These are phyloP conservation scores for Heliconius melpomene DNA, from an alignment of 1,140 invertebrate species.

Conservation along the genomic window DNA sequence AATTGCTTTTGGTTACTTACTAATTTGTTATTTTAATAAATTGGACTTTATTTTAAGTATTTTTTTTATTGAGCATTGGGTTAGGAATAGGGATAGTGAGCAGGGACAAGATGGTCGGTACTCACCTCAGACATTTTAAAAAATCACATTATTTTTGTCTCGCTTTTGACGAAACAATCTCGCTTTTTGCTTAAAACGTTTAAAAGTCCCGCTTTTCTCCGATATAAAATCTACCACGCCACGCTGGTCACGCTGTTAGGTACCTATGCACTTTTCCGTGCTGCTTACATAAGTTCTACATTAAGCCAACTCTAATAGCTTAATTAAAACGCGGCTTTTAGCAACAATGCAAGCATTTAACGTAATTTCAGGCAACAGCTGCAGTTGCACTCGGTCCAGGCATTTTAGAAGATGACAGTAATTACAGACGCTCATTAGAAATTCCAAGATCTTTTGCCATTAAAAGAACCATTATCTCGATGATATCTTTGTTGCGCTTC, in stretches of 20 bases:
- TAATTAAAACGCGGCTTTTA: conserved; percentile 17
- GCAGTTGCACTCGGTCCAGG: conserved; percentile 21
- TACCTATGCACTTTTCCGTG: background rate
- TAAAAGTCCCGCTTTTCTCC: no score
- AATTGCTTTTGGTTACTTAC: no score
- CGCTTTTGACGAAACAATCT: no score
- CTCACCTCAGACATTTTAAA: no score
- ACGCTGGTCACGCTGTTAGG: background rate
- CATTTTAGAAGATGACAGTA: conserved; percentile 25
- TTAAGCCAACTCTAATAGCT: background rate
- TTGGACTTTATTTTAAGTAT: no score
- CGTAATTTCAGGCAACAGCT: conserved; percentile 17
- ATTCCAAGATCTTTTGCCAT: conserved; percentile 17
- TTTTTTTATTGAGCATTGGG: no score
- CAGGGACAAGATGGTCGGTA: no score
- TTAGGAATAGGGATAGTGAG: no score
- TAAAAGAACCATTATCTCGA: conserved; percentile 24
- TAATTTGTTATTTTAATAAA: no score
- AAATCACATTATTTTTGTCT: no score
- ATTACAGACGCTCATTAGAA: conserved; percentile 25
- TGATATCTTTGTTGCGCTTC: conserved; percentile 3
- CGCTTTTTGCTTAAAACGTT: no score
- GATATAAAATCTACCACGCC: no score
- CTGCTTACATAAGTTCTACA: background rate
- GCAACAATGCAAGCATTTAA: conserved; percentile 21